Evolutionary conservation across 2,113 vertebrate species (phyloP).

Genomic region (Pseudorhombus dupliciocellatus): DNA sequence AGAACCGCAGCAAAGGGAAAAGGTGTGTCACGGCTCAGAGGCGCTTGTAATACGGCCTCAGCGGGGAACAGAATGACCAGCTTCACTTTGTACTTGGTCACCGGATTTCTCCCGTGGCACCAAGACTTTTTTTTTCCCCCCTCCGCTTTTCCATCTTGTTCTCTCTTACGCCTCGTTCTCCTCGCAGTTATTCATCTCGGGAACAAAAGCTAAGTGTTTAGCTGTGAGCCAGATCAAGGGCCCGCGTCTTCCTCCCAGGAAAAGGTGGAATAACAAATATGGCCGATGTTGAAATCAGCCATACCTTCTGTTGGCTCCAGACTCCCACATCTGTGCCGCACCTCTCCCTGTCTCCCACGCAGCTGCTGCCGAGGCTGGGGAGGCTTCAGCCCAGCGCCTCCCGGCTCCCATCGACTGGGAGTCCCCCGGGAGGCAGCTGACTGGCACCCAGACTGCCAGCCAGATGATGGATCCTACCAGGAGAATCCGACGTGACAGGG

Average conservation of each 20-base stretch:
- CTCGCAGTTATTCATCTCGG: slow-evolving; percentile 75
- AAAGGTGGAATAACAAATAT: slow-evolving; percentile 85
- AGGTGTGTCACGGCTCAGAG: slow-evolving; percentile 18
- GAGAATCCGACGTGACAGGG: slow-evolving; percentile 72
- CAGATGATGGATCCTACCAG: slow-evolving; percentile 78
- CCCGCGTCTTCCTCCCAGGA: slow-evolving; percentile 81
- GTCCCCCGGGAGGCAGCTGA: slow-evolving; percentile 75
- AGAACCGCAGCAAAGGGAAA: slow-evolving; percentile 13
- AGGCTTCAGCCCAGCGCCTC: slow-evolving; percentile 73
- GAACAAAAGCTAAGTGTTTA: slow-evolving; percentile 86
- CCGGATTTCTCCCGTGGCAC: slow-evolving; percentile 63
- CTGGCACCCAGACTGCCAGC: slow-evolving; percentile 76
- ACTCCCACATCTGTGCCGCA: slow-evolving; percentile 81
- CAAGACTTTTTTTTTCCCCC: slow-evolving; percentile 30
- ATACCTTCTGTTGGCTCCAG: slow-evolving; percentile 83
- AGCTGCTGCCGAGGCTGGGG: slow-evolving; percentile 80
- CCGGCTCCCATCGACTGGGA: slow-evolving; percentile 57
- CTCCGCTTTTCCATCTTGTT: slow-evolving; percentile 34
- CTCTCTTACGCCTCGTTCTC: slow-evolving; percentile 60
- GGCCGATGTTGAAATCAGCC: slow-evolving; percentile 71
- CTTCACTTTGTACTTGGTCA: slow-evolving; percentile 59
- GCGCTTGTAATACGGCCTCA: slow-evolving; percentile 33
- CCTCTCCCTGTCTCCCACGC: slow-evolving; percentile 75
- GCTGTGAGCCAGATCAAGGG: slow-evolving; percentile 82
- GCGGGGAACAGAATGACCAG: slow-evolving; percentile 52